These are phyloP conservation scores for Brienomyrus longianalis DNA, from an alignment of 2,113 vertebrate species.

Conservation along the genomic window DNA sequence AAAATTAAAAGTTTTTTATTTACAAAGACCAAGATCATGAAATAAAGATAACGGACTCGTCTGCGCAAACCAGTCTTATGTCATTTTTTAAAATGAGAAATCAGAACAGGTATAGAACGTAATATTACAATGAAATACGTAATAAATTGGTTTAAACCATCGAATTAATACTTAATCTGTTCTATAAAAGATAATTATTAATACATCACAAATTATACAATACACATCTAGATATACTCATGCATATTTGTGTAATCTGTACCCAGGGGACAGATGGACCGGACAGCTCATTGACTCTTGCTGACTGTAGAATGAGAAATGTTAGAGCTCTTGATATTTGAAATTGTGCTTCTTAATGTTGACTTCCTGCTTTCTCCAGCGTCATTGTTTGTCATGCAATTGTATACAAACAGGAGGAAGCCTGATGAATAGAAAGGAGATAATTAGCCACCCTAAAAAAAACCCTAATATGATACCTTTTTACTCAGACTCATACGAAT, in stretches of 20 bases:
- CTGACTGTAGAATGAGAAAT: neutral
- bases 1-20: too few species aligned
- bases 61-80: neutral
- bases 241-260: neutral
- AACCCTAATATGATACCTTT: neutral
- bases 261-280: neutral
- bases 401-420: constrained; percentile 61
- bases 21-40: neutral
- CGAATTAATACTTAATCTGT: neutral
- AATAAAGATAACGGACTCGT: neutral
- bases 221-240: neutral
- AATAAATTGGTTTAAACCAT: neutral
- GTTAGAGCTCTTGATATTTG: neutral
- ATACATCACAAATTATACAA: neutral
- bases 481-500: neutral
- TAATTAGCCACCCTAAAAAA: neutral
- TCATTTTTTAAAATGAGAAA: neutral
- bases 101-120: neutral
- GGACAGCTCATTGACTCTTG: neutral
- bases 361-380: neutral
- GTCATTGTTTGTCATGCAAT: constrained; percentile 38
- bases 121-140: neutral
- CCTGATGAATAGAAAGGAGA: constrained; percentile 38
- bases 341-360: neutral
- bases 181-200: neutral